Base-by-base conservation (phyloP, 37 sponge, comb jelly and placozoan genomes). In the Cladorhizidae sp. region DNA sequence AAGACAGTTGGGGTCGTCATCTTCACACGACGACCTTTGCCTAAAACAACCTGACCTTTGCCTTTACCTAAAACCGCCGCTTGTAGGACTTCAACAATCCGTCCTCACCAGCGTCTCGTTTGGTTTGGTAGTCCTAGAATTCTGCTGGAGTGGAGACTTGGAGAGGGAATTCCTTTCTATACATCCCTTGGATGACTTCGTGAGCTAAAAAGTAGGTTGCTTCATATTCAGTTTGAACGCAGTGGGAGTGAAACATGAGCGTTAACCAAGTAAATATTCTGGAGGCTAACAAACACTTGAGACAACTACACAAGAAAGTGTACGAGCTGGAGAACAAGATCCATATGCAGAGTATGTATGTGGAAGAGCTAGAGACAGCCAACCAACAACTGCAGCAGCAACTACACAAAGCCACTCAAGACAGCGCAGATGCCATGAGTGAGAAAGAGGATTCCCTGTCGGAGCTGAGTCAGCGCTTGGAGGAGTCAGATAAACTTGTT, bases 281-380 rank as follows among this genome's bases (percentile, higher is more conserved):
- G 56, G 93, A 92, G 83, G 93, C 93, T 0, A 92, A 92, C 69
- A 79, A 84, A 37, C 93, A 92, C 75, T 42, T 92, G 20, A 84
- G 88, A 67, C 80, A 87, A 76, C 70, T 92, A 14, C 86, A 92
- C 74, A 70, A 84, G 70, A 58, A 70, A 23, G 85, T 92, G 8
- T 76, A 39, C 35, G 93, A 92, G 50, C 78, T 92, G 67, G 93
- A 92, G 58, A 92, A 73, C 77, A 78, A 91, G 76, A 29, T 91
- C 18, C 88, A 91, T 36, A 82, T 79, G 75, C 83, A 91, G 37
- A 70, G 72, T 20, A 73, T 87, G 63, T 79, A 83, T 40, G 79
- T 75, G 23, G 83, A 77, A 50, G 92, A 91, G 40, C 70, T 91
- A 33, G 72, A 87, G 32, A 78, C 73, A 43, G 57, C 67, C 11